phyloP scores from a whole-genome alignment of 2,113 vertebrate genomes.

The Garra rufa region DNA sequence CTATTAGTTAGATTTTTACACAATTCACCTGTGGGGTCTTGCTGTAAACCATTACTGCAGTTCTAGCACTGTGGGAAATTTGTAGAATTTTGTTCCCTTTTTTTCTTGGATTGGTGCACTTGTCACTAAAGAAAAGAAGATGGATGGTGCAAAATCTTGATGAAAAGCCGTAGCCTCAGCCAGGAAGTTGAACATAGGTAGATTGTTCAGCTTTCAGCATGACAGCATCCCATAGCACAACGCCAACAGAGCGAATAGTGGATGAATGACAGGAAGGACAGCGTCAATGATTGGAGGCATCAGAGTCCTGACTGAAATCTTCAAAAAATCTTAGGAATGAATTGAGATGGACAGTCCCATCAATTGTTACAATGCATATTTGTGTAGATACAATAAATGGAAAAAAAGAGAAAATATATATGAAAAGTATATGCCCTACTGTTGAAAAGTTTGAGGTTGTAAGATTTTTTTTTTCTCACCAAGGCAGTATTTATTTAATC shows the following conservation, averaged over 20 bases:
- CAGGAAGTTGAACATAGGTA: slow-evolving; percentile 1
- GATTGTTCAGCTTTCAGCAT: not conserved
- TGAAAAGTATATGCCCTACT: not conserved
- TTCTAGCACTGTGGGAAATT: not conserved
- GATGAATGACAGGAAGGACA: not conserved
- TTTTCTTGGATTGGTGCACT: not conserved
- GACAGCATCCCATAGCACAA: not conserved
- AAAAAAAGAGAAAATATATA: not conserved
- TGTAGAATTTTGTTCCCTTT: not conserved
- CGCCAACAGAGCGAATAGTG: not conserved
- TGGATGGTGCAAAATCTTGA: slow-evolving; percentile 6
- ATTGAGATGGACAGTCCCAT: not conserved
- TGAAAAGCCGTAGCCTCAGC: not conserved
- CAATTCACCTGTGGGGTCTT: not conserved
- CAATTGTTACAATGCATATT: not conserved
- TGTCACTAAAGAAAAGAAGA: slow-evolving; percentile 25
- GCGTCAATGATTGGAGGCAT: not conserved
- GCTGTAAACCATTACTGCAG: not conserved
- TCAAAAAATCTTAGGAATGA: not conserved
- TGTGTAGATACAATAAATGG: not conserved
- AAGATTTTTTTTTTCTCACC: not conserved
- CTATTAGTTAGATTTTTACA: not conserved
- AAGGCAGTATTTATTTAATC: not conserved
- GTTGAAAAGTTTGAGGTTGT: not conserved
- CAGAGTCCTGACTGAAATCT: not conserved